Evolutionary conservation across 2,888 invertebrate species (phyloP).

Genomic region (Ctena decussata): DNA sequence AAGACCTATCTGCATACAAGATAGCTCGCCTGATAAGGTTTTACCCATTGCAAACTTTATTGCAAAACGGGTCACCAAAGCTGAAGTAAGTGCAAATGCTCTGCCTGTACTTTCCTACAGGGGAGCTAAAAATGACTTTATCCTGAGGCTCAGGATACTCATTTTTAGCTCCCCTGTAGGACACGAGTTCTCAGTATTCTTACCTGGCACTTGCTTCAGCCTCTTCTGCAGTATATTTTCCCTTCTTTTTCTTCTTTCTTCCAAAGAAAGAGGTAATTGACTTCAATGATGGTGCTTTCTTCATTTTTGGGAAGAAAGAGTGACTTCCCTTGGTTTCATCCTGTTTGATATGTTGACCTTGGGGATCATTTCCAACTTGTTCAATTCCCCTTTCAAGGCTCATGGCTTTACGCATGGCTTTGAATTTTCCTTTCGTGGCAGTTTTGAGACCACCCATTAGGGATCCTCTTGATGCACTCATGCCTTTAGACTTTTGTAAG

Average conservation of each 20-base stretch:
- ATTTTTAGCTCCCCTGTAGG: no score
- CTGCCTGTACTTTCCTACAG: no score
- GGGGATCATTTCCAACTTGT: conserved; percentile 40
- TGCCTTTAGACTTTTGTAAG: conserved; percentile 57
- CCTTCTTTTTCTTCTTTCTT: conserved; percentile 62
- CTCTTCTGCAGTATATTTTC: conserved; percentile 53
- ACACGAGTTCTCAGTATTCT: not conserved
- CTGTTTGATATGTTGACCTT: conserved; percentile 31
- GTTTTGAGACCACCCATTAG: conserved; percentile 60
- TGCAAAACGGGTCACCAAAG: no score
- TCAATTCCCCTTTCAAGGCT: conserved; percentile 77
- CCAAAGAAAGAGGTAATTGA: conserved; percentile 67
- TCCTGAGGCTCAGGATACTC: no score
- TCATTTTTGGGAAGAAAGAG: conserved; percentile 57
- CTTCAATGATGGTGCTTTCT: conserved; percentile 70
- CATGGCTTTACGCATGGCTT: conserved; percentile 71
- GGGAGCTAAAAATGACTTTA: no score
- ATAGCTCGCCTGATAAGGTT: no score
- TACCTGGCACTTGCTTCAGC: conserved; percentile 38
- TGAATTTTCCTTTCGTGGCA: conserved; percentile 69
- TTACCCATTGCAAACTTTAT: no score
- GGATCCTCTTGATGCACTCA: conserved; percentile 67
- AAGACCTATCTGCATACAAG: no score
- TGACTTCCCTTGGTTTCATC: conserved; percentile 31
- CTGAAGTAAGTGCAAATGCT: no score